phyloP scores from a whole-genome alignment of 2,113 vertebrate species.

The Malurus alboscapulatus region DNA sequence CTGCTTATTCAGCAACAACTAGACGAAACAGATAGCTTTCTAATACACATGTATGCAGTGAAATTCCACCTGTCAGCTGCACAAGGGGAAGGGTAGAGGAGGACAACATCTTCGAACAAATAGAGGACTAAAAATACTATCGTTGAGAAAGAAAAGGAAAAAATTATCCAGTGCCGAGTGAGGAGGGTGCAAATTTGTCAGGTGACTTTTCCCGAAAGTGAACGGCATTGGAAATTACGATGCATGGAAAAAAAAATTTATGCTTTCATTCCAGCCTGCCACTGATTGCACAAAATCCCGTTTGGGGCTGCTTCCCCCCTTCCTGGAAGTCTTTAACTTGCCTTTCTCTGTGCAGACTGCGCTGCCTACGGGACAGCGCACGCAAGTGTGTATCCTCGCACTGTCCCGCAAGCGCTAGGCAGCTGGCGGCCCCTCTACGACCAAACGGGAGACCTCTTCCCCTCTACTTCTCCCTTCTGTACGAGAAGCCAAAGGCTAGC shows the following conservation, averaged over 20 bases:
- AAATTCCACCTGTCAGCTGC: conserved; percentile 35
- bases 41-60: background rate
- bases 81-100: background rate
- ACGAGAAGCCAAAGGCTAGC: background rate
- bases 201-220: background rate
- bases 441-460: background rate
- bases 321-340: background rate
- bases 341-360: background rate
- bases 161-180: accelerated
- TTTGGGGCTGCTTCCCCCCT: background rate
- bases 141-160: background rate
- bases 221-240: accelerated
- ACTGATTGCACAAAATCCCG: background rate
- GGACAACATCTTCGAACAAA: background rate
- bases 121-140: background rate
- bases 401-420: background rate
- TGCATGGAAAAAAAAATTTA: background rate
- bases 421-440: background rate
- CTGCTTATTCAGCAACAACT: conserved; percentile 15
- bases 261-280: background rate
- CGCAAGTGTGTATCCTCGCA: no score
- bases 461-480: background rate
- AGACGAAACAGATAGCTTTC: background rate
- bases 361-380: background rate
- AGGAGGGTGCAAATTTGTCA: background rate